Evolutionary conservation across 2,797 vertebrate species (phyloP).

Genomic region (Carcharodon carcharias): DNA sequence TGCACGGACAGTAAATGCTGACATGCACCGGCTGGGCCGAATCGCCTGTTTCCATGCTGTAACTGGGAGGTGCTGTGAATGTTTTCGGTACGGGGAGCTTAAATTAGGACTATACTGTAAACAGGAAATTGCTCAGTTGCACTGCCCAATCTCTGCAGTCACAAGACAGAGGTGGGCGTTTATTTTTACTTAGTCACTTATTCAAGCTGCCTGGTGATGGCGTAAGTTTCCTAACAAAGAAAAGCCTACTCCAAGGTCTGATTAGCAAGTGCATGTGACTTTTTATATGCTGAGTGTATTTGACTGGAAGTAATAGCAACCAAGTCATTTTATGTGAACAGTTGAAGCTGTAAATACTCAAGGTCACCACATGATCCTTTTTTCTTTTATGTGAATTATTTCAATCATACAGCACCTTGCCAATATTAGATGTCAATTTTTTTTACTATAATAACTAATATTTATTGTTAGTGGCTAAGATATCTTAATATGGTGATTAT

Average conservation of each 20-base stretch:
- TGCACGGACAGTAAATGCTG: not conserved
- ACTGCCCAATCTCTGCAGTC: not conserved
- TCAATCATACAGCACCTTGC: not conserved
- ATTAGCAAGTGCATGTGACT: not conserved
- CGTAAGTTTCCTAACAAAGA: not conserved
- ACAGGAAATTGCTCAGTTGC: not conserved
- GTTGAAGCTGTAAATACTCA: slow-evolving; percentile 3
- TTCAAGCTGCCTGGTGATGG: slow-evolving; percentile 7
- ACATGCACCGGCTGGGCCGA: not conserved
- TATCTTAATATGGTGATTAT: not conserved
- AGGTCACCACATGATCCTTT: not conserved
- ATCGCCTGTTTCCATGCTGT: not conserved
- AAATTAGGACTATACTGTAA: not conserved
- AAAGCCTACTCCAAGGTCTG: not conserved
- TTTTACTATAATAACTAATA: not conserved
- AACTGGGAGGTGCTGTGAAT: not conserved
- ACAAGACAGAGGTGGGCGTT: not conserved
- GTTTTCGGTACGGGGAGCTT: not conserved
- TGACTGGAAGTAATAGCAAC: not conserved
- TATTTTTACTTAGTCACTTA: slow-evolving; percentile 9
- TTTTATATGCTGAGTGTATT: slow-evolving; percentile 17
- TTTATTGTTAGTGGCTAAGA: not conserved
- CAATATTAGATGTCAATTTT: not conserved
- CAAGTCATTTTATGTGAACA: not conserved
- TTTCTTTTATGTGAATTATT: not conserved